Evolutionary conservation across 2,113 vertebrate species (phyloP).

Genomic region (Psammodynastes pulverulentus): DNA sequence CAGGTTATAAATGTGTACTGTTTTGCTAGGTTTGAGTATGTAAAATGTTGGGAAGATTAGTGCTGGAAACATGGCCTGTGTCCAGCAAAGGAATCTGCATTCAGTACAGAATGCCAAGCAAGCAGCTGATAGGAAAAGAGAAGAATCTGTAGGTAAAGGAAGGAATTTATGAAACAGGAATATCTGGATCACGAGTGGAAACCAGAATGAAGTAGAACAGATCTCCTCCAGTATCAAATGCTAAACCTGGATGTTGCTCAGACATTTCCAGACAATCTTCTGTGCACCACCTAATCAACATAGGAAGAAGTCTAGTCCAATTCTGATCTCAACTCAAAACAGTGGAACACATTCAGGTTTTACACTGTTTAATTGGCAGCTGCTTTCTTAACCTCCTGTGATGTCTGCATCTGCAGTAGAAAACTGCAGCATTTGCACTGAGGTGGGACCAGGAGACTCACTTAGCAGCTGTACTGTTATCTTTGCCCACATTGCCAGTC

Average conservation of each 20-base stretch:
- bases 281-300: background rate
- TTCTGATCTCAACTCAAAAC: background rate
- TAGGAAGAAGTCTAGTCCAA: background rate
- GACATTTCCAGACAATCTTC: background rate
- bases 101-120: background rate
- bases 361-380: background rate
- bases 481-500: background rate
- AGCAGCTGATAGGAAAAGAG: background rate
- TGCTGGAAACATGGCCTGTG: background rate
- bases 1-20: background rate
- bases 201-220: background rate
- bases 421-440: background rate
- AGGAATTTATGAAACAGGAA: background rate
- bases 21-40: background rate
- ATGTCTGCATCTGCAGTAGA: background rate
- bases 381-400: background rate
- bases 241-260: background rate
- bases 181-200: background rate
- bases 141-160: background rate
- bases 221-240: background rate
- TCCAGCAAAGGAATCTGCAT: background rate
- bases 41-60: background rate
- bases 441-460: background rate
- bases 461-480: background rate
- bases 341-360: background rate